Base-by-base conservation (phyloP, 2,113 vertebrate genomes). In the Mirounga angustirostris region DNA sequence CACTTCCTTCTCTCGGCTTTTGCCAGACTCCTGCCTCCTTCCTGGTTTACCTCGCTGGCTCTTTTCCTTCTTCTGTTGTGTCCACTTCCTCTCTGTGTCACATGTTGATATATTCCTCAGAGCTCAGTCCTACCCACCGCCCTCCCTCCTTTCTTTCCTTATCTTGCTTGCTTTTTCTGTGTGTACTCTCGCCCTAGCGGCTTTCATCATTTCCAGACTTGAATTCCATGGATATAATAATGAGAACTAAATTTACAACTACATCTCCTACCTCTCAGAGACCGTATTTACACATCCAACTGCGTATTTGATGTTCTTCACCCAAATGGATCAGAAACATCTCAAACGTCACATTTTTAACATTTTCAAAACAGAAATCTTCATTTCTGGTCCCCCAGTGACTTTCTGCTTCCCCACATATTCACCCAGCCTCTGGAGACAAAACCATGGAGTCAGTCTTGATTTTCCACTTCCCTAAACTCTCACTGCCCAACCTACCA, bases 181-280 rank as follows among this genome's bases (percentile, higher is more conserved):
- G 63, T 54, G 46, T n/a, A 40, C 5, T 76, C 21, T 36, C 10
- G 28, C 4, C 18, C 21, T 46, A 22, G 30, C 67, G 19, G 83
- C 65, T 89, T 58, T 82, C 59, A 21, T 82, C 73, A 92, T 78
- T 63, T 15, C 26, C 43, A 79, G 15, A 40, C 30, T 63, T 91
- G 50, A 86, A 91, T 73, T 89, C 50, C 46, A 76, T 28, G 52
- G 22, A 46, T 91, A 74, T 46, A 61, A n/a, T 81, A 58, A 54
- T 91, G 18, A 88, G 19, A 65, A 3, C 26, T 84, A 96, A 76
- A 52, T 84, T 91, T 91, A 73, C 50, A 91, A 88, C 18, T 71
- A 46, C n/a, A 81, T 50, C 2, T n/a, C 52, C 46, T 56, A 54
- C 67, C 76, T 96, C 69, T 96, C 63, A 85, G 88, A 95, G 21